phyloP scores from a whole-genome alignment of 2,797 vertebrate species.

The Synaphobranchus kaupii region DNA sequence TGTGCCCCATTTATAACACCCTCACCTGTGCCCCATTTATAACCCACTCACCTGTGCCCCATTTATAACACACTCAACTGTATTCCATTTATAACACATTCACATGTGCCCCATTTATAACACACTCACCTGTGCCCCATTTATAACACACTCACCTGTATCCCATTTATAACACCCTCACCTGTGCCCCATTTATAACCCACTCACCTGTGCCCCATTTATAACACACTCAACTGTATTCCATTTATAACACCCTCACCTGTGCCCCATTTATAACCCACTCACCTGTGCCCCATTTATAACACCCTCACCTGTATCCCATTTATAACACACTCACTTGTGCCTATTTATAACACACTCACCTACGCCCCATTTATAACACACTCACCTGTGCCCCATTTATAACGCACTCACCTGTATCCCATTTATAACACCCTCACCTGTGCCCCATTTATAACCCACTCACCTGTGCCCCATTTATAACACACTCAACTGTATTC shows the following conservation, averaged over 20 bases:
- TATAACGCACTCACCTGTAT: neutral
- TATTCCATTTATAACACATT: neutral
- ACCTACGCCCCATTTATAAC: constrained; percentile 47
- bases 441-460: neutral
- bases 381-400: neutral
- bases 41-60: neutral
- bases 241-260: neutral
- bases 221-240: neutral
- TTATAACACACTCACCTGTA: neutral
- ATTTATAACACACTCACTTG: neutral
- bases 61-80: neutral
- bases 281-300: neutral
- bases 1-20: too few relatives aligned
- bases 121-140: neutral
- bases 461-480: neutral
- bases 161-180: neutral
- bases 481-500: constrained; percentile 1
- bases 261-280: too few relatives aligned
- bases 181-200: neutral
- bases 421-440: too few relatives aligned
- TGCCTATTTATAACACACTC: neutral
- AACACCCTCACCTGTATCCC: too few relatives aligned
- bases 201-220: neutral
- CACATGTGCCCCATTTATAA: too few relatives aligned
- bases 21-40: neutral